Base-by-base conservation (phyloP, 2,797 vertebrate species). In the Arnoldichthys spilopterus region DNA sequence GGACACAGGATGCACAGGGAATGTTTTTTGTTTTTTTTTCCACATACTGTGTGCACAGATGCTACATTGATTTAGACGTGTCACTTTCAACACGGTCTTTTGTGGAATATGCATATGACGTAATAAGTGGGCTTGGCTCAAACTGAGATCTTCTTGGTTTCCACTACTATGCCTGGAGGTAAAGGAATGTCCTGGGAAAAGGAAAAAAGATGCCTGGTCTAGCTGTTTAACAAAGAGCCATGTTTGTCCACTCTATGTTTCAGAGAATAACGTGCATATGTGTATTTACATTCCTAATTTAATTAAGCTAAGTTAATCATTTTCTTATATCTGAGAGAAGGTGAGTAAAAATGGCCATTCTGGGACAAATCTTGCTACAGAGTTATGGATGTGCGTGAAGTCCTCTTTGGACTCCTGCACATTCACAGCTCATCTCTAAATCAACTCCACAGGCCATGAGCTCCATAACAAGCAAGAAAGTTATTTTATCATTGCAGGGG, bases 401-500 rank as follows among this genome's bases (percentile, higher is more conserved):
- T 4, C 79, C 77, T 84, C 80, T 89, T 86, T 87, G 79, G 81
- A 80, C 71, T 85, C 71, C 80, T 83, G 81, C 79, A 87, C 85
- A 80, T 88, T 87, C 83, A 86, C 87, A 82, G 79, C 78, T 73
- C 68, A 22, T 68, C 81, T 84, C 85, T 90, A 91, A 92, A 92
- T 91, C 88, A 90, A 87, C 84, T 87, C 74, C 80, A 89, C 84
- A 86, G 85, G 85, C 83, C 72, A 64, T 70, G 74, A 87, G 83
- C 67, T 77, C 53, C 54, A 70, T 74, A 61, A 53, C 83, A 86
- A 88, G 77, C n/a, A 87, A 84, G 20, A 82, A 87, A 83, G 83
- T 86, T 88, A 88, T 90, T 90, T 85, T 86, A 89, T 90, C 84
- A 90, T 90, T 89, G 88, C 77, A 71, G 68, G 83, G 86, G 80